Evolutionary conservation across 35 echinoderm and acorn worm species (phyloP).

Genomic region (Stichopus chloronotus): DNA sequence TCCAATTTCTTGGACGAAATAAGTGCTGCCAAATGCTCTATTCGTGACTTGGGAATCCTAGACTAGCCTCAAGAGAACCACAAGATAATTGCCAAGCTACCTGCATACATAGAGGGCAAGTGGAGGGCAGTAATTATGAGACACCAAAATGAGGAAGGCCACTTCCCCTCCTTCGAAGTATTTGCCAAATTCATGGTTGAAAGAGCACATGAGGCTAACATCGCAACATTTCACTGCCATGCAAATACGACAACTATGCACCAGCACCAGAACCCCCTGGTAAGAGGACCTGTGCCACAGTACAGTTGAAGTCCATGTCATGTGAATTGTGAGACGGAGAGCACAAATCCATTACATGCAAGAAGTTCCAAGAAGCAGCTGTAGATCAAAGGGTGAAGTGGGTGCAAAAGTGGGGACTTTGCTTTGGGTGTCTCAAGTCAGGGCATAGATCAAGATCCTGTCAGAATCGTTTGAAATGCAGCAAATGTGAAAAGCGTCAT

Average conservation of each 20-base stretch:
- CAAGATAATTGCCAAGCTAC: conserved; percentile 76
- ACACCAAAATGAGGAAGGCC: neutral
- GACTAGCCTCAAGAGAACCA: conserved; percentile 75
- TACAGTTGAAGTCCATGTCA: conserved; percentile 52
- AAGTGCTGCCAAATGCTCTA: too few relatives aligned
- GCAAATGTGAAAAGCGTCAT: conserved; percentile 44
- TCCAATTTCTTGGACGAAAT: too few relatives aligned
- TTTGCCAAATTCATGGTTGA: conserved; percentile 67
- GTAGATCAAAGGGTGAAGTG: too few relatives aligned
- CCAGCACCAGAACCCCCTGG: neutral
- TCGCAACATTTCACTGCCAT: conserved; percentile 41
- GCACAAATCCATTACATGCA: too few relatives aligned
- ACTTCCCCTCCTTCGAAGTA: conserved; percentile 54
- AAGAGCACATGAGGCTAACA: conserved; percentile 63
- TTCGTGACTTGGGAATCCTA: conserved; percentile 47
- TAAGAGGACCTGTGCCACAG: conserved; percentile 59
- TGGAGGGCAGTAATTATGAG: conserved; percentile 56
- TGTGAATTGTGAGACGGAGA: too few relatives aligned
- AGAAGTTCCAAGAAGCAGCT: too few relatives aligned
- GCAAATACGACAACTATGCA: neutral
- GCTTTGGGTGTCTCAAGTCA: too few relatives aligned
- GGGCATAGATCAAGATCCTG: too few relatives aligned
- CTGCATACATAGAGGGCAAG: conserved; percentile 56
- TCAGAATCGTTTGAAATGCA: neutral
- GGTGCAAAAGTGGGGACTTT: too few relatives aligned